Percentiles rank a stretch among this genome's conserved stretches.
These are phyloP conservation scores for Xylocopa sonorina DNA, from an alignment of 1,140 invertebrate genomes.

Conservation along the genomic window DNA sequence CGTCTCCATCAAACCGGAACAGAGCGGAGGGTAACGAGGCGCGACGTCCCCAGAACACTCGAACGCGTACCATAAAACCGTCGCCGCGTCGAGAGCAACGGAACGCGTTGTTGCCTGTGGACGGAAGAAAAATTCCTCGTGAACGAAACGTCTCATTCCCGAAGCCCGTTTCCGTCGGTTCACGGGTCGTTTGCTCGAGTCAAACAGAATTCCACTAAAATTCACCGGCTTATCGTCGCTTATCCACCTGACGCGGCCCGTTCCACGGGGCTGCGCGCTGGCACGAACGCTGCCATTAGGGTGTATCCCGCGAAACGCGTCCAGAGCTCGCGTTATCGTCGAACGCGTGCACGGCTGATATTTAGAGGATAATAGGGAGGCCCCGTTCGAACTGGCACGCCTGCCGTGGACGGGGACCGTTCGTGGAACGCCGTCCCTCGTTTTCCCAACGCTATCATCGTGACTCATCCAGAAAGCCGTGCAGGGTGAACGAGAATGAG, in stretches of 20 bases:
- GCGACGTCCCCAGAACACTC: neutral
- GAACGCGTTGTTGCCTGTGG: too few species aligned
- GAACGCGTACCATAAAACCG: neutral
- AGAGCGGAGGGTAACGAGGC: neutral
- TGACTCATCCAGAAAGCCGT: conserved; percentile 67
- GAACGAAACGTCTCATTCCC: neutral
- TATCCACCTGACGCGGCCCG: conserved; percentile 18
- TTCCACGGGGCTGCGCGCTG: neutral
- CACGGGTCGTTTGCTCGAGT: conserved; percentile 15
- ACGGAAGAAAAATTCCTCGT: neutral
- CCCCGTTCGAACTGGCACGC: conserved; percentile 3
- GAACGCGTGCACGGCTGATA: neutral
- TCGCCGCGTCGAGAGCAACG: neutral
- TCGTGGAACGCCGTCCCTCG: conserved; percentile 42
- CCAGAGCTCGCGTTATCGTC: conserved; percentile 10
- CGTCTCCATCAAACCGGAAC: neutral
- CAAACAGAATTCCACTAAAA: conserved; percentile 30
- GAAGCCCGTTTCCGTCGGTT: neutral
- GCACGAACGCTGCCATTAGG: conserved; percentile 12
- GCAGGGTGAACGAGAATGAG: too few species aligned
- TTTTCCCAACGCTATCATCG: conserved; percentile 59
- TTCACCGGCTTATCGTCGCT: conserved; percentile 31
- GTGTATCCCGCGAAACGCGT: conserved; percentile 14
- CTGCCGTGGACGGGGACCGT: neutral
- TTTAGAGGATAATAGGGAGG: conserved; percentile 4